Base-by-base conservation (phyloP, 2,888 invertebrate species). In the Esperia sulphurella region DNA sequence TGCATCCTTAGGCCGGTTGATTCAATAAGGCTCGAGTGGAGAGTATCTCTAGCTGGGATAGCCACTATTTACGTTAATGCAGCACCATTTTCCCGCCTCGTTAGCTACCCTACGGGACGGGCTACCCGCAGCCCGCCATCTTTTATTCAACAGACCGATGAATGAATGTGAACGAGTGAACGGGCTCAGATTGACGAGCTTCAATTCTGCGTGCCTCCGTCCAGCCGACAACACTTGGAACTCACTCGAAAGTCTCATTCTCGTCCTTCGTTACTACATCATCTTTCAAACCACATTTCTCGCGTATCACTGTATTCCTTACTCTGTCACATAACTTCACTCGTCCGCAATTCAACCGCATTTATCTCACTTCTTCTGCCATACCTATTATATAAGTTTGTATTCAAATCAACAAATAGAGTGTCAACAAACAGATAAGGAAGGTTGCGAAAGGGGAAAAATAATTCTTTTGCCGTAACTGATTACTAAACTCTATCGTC, bases 101-200 rank as follows among this genome's bases (percentile, higher is more conserved):
- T 77, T 76, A 75, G 64, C 51, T 55, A 49, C 53, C 59, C 57
- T 53, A 14, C 8, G 39, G 7, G 39, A 10, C 39, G 38, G 38
- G 43, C 38, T 57, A 54, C 44, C 41, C 21, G 43, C 50, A 44
- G 50, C 52, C 57, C 56, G 71, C 68, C 72, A 79, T 80, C 75
- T 79, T 79, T 80, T 79, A 79, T 80, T 80, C 79, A 79, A 64
- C 68, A 68, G 65, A 63, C 69, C 70, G 65, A 71, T 73, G 75
- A 71, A 71, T 71, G 70, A 63, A 59, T 60, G 57, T 55, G 65
- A 61, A 57, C 61, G 71, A 72, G 68, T 63, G 68, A 71, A 64
- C 62, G 59, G 61, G 65, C 66, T 54, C 56, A 51, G 62, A 63
- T 63, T 62, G 63, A 67, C 59, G 66, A 68, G 60, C 59, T 53